These are phyloP conservation scores for Centropristis striata DNA, from an alignment of 2,113 vertebrate genomes.

Conservation along the genomic window DNA sequence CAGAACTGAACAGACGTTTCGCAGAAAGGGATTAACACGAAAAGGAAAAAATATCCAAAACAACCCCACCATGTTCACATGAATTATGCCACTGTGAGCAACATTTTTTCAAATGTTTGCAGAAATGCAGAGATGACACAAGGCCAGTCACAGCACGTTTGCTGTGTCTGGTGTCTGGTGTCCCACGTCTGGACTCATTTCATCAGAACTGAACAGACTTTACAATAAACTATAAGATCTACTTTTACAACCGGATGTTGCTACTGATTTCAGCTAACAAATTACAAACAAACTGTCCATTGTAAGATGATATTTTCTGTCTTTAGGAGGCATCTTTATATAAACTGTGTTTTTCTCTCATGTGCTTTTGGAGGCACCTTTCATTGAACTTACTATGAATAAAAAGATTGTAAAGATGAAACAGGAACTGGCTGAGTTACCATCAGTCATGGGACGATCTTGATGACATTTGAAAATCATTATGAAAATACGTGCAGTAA, in stretches of 20 bases:
- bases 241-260: background rate
- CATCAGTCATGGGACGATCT: background rate
- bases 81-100: slow-evolving; percentile 53
- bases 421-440: background rate
- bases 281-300: background rate
- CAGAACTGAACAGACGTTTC: background rate
- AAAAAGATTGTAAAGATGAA: background rate
- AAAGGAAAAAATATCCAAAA: slow-evolving; percentile 55
- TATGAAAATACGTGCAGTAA: background rate
- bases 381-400: background rate
- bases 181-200: too few species aligned
- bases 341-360: background rate
- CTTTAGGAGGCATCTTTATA: background rate
- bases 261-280: background rate
- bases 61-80: slow-evolving; percentile 39
- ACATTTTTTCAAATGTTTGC: slow-evolving; percentile 52
- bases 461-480: background rate
- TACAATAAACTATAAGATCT: background rate
- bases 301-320: background rate
- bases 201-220: too few species aligned
- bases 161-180: too few species aligned
- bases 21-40: slow-evolving; percentile 21
- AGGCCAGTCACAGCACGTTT: background rate
- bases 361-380: background rate
- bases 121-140: background rate